These are phyloP conservation scores for Sthenelais limicola DNA, from an alignment of 2,888 invertebrate genomes.

Conservation along the genomic window DNA sequence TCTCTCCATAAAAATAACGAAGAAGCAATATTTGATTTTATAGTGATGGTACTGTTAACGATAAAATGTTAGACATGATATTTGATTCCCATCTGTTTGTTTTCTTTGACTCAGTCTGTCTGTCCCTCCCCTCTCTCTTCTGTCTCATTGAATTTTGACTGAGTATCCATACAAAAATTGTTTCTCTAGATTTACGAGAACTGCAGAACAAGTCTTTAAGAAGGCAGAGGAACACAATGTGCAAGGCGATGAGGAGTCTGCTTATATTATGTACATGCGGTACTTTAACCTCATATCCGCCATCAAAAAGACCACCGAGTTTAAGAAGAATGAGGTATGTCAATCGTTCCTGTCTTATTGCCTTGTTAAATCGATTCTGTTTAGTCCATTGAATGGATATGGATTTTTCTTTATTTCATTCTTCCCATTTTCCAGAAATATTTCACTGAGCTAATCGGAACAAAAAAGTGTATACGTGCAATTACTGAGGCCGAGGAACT, in stretches of 20 bases:
- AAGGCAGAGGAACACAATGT: conserved; percentile 60
- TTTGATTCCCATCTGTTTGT: too few species aligned
- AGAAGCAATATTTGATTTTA: too few species aligned
- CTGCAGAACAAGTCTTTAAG: conserved; percentile 65
- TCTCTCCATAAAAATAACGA: too few species aligned
- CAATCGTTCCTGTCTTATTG: background rate
- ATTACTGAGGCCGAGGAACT: conserved; percentile 78
- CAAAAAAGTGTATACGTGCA: conserved; percentile 70
- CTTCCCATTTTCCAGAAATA: conserved; percentile 51
- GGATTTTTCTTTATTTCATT: background rate
- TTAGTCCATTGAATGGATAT: background rate
- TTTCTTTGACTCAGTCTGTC: too few species aligned
- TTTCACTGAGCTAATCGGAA: conserved; percentile 64
- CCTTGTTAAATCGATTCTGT: background rate
- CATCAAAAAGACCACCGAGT: conserved; percentile 65
- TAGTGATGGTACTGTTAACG: too few species aligned
- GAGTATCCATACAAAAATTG: conserved; percentile 1
- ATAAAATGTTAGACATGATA: too few species aligned
- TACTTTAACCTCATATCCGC: conserved; percentile 67
- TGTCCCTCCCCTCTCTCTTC: background rate
- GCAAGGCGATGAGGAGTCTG: conserved; percentile 67
- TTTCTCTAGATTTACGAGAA: conserved; percentile 60
- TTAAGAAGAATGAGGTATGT: conserved; percentile 66
- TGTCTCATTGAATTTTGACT: background rate
- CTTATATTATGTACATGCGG: conserved; percentile 70